These are phyloP conservation scores for Liparis tanakae DNA, from an alignment of 2,797 vertebrate species.

Conservation along the genomic window DNA sequence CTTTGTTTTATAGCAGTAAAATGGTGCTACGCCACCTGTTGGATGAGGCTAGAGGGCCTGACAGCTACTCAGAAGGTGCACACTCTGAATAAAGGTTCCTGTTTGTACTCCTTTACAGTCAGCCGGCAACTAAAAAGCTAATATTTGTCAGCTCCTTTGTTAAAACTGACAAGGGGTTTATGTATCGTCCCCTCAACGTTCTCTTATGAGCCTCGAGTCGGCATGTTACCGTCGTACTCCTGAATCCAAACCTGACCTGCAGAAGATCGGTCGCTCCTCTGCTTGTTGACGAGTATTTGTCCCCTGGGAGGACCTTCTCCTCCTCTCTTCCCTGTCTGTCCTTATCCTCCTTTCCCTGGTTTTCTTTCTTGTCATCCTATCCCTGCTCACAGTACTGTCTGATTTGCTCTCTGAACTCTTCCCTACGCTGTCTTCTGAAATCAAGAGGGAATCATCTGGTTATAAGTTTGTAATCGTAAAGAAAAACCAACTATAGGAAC, in stretches of 20 bases:
- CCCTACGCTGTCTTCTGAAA: slow-evolving; percentile 67
- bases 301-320: slow-evolving; percentile 35
- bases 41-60: too few relatives aligned
- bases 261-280: slow-evolving; percentile 29
- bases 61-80: not conserved
- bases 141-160: not conserved
- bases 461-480: slow-evolving; percentile 20
- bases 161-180: not conserved
- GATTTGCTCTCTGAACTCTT: slow-evolving; percentile 51
- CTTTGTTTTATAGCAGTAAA: not conserved
- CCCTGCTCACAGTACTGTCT: slow-evolving; percentile 46
- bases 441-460: slow-evolving; percentile 30
- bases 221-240: not conserved
- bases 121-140: not conserved
- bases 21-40: too few relatives aligned
- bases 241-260: slow-evolving; percentile 56
- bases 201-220: not conserved
- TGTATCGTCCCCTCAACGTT: not conserved
- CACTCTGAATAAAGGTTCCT: not conserved
- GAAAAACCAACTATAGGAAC: not conserved
- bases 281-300: slow-evolving; percentile 46
- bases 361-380: slow-evolving; percentile 55
- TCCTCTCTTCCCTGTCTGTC: slow-evolving; percentile 60
- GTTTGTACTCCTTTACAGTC: not conserved
- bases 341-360: slow-evolving; percentile 61